Conservation (phyloP, 2,888 invertebrate species). For the Chrysolina americana region DNA sequence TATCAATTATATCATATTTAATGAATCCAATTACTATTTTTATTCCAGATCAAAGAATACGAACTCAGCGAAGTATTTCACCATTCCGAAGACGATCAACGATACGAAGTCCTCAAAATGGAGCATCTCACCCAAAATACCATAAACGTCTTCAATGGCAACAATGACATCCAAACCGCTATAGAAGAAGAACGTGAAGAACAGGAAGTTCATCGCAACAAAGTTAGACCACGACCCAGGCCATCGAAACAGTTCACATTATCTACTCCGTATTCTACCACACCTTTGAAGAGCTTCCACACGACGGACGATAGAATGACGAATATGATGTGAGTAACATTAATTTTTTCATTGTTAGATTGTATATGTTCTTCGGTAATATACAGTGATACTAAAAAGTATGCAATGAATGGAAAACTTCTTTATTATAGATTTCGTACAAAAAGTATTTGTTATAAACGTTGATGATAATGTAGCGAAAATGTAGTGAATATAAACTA, state of each 20-base stretch:
- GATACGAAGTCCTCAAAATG: slow-evolving; percentile 80
- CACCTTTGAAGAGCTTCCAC: slow-evolving; percentile 50
- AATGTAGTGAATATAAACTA: no score
- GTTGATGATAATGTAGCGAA: no score
- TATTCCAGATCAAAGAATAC: slow-evolving; percentile 85
- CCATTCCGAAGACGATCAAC: slow-evolving; percentile 83
- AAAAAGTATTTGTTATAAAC: no score
- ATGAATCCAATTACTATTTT: not conserved
- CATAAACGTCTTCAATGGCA: slow-evolving; percentile 75
- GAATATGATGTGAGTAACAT: slow-evolving; percentile 64
- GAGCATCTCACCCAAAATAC: slow-evolving; percentile 74
- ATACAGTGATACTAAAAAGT: no score
- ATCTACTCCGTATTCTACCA: slow-evolving; percentile 55
- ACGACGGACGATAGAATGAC: slow-evolving; percentile 59
- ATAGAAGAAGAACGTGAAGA: slow-evolving; percentile 86
- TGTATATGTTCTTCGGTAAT: no score
- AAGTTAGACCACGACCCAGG: slow-evolving; percentile 55
- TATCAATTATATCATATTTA: not conserved
- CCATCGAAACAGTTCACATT: slow-evolving; percentile 58
- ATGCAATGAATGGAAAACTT: no score
- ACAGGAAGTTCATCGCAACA: slow-evolving; percentile 70
- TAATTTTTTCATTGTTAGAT: not conserved
- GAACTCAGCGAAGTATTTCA: slow-evolving; percentile 90
- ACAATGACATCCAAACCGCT: slow-evolving; percentile 83
- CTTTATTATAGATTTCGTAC: no score